phyloP scores from a whole-genome alignment of 2,888 invertebrate genomes.

The Stegophylla sp. region DNA sequence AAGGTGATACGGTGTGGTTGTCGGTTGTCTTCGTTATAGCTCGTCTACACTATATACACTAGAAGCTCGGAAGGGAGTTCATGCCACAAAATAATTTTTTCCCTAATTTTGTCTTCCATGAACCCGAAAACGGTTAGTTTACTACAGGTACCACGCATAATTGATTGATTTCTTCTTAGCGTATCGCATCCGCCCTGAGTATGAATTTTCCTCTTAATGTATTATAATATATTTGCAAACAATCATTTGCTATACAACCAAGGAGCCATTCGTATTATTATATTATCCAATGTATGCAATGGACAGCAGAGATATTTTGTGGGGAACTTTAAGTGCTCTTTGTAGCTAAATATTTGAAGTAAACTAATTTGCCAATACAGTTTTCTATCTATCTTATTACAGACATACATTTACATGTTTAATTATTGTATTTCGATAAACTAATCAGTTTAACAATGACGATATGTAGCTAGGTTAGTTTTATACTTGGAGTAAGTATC shows the following conservation, averaged over 20 bases:
- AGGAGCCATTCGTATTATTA: neutral
- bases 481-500: too few species aligned
- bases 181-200: neutral
- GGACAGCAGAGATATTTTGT: neutral
- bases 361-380: neutral
- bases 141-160: neutral
- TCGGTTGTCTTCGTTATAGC: neutral
- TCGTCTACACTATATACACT: neutral
- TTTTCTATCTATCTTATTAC: neutral
- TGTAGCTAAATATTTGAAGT: neutral
- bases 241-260: neutral
- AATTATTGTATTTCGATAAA: too few species aligned
- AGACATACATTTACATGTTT: neutral
- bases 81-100: neutral
- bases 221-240: neutral
- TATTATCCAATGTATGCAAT: neutral
- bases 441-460: too few species aligned
- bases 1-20: neutral
- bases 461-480: too few species aligned
- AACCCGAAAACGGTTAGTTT: neutral
- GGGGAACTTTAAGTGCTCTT: neutral
- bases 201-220: neutral
- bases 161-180: conserved; percentile 3
- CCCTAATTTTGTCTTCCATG: neutral
- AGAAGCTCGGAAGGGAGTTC: neutral